Percentiles rank a stretch among this genome's conserved stretches.
phyloP scores from a whole-genome alignment of 37 sponge, comb jelly and placozoan genomes.

The Chondrosia reniformis region DNA sequence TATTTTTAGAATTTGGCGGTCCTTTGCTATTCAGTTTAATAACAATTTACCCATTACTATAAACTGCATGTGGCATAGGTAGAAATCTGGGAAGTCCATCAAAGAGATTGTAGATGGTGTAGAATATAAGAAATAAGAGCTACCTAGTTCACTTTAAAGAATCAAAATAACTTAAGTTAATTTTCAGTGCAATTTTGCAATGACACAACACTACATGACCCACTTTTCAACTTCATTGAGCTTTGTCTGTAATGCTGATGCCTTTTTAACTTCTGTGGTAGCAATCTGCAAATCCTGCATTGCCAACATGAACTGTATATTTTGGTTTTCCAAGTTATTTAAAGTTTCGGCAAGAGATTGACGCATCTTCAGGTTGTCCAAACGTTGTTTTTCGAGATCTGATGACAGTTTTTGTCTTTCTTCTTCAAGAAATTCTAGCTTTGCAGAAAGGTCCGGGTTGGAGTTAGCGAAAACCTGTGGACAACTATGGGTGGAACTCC shows the following conservation, averaged over 20 bases:
- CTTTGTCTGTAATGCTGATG: conserved; percentile 28
- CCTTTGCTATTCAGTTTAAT: no score
- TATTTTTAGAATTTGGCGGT: no score
- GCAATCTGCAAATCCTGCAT: conserved; percentile 59
- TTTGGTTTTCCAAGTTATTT: conserved; percentile 49
- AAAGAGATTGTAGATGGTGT: no score
- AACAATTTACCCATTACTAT: no score
- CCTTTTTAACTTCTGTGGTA: conserved; percentile 54
- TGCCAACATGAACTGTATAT: conserved; percentile 51
- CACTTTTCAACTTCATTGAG: conserved; percentile 40
- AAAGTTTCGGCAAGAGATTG: conserved; percentile 44
- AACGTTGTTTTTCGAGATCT: conserved; percentile 1
- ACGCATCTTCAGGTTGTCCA: conserved; percentile 19
- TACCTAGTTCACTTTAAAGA: no score
- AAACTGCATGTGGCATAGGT: no score
- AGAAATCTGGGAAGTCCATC: no score
- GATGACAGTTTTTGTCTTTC: not conserved
- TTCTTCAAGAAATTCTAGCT: not conserved
- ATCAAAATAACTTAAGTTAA: no score
- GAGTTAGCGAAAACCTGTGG: not conserved
- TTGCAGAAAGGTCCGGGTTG: not conserved
- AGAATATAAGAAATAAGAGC: no score
- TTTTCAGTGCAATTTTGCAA: no score
- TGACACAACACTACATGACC: not conserved
- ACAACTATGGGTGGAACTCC: not conserved